Conservation (phyloP, 2,888 invertebrate species). For the Actias luna region DNA sequence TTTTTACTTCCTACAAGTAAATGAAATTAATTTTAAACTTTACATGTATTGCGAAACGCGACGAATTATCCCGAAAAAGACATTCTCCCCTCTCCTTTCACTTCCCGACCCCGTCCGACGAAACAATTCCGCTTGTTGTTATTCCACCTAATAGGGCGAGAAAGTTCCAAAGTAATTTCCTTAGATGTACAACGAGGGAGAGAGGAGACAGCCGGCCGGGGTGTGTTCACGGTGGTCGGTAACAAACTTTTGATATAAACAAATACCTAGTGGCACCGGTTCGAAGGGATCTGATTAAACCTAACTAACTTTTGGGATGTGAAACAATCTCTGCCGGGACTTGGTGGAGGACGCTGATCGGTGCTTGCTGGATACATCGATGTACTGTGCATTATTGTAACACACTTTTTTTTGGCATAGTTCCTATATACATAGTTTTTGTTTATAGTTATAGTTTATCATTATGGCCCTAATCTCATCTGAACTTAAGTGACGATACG, state of each 20-base stretch:
- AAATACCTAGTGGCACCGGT: slow-evolving; percentile 1
- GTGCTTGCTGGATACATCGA: no score
- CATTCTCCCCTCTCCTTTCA: not conserved
- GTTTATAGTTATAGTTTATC: no score
- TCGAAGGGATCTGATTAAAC: not conserved
- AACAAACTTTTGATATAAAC: not conserved
- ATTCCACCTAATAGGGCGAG: slow-evolving; percentile 4
- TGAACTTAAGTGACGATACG: no score
- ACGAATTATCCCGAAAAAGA: not conserved
- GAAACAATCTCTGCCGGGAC: not conserved
- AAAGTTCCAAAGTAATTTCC: slow-evolving; percentile 11
- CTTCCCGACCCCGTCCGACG: not conserved
- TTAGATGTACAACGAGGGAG: not conserved
- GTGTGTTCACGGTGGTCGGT: not conserved
- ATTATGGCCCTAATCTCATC: no score
- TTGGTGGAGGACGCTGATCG: no score
- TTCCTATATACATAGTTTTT: no score
- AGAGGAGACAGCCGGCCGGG: not conserved
- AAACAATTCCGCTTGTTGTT: not conserved
- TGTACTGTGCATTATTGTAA: no score
- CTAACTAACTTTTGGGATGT: not conserved
- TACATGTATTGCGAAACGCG: not conserved
- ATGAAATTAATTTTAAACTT: not conserved
- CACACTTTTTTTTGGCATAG: no score
- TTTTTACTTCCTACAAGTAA: no score